Evolutionary conservation across 2,113 vertebrate species (phyloP), one percentile per base, ranked within the genome.

Genomic region (Heptranchias perlo): DNA sequence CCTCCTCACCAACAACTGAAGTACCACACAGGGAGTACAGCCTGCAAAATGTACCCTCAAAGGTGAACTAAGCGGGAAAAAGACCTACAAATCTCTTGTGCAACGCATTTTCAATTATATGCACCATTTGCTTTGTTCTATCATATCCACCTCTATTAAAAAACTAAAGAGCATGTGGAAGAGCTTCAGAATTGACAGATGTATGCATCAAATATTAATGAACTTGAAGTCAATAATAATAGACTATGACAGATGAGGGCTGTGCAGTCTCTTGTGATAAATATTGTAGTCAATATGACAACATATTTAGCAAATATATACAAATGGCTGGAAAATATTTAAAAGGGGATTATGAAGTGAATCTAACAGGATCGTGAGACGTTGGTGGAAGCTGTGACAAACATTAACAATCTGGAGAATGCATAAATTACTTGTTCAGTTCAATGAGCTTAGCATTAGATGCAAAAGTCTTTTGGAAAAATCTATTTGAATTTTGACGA

Each of bases 291-390:
- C 78, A 91, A 91, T 52, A 58, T 31, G 28, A 39, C 78, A 82
- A 39, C 28, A 16, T 31, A 16, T 54, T 13, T 13, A 13, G 49
- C 47, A 91, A 91, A 49, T 86, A 25, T 18, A 44, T 39, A 86
- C 82, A 86, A 87, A 89, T 89, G 86, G 28, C 21, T 58, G n/a
- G 82, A 89, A 89, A 52, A 89, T 89, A 89, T 10, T 54, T 89
- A 89, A 28, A 89, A 52, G 67, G 11, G 18, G 52, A 91, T 58
- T 86, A 86, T 23, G 47, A 86, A 52, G 21, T 91, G 39, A 91
- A 91, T 52, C 25, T 58, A 91, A 47, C 25, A 35, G 86, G 8
- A 35, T 14, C 18, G 23, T 35, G 31, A 91, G 28, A 14, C 86
- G 58, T 28, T 91, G 49, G 8, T 58, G 39, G 4, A 44, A 18